Evolutionary conservation across 1,140 invertebrate species (phyloP).

Genomic region (Hyles euphorbiae): DNA sequence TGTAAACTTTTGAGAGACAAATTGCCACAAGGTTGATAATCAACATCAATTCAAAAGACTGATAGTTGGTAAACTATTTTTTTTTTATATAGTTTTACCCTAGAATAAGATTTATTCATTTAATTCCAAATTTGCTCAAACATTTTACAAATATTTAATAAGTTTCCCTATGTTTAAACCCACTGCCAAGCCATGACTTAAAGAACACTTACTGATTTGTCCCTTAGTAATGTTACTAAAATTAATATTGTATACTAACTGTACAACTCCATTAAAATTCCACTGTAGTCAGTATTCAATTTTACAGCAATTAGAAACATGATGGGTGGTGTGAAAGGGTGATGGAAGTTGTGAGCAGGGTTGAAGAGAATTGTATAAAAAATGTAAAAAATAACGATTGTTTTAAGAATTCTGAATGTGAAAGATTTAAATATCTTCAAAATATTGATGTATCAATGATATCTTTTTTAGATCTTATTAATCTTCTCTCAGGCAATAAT

Average conservation of each 20-base stretch:
- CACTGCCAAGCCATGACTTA: conserved; percentile 45
- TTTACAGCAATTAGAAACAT: too few relatives aligned
- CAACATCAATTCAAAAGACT: conserved; percentile 77
- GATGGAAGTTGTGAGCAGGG: too few relatives aligned
- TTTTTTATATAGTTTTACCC: conserved; percentile 75
- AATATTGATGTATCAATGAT: too few relatives aligned
- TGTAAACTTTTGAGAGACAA: conserved; percentile 74
- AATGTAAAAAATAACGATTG: too few relatives aligned
- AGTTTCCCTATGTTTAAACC: conserved; percentile 58
- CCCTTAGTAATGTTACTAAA: background rate
- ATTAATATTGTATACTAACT: background rate
- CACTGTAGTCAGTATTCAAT: too few relatives aligned
- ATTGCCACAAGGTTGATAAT: conserved; percentile 72
- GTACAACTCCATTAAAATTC: too few relatives aligned
- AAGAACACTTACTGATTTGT: conserved; percentile 20
- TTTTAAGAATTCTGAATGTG: too few relatives aligned
- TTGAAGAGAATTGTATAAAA: too few relatives aligned
- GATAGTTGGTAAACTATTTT: conserved; percentile 74
- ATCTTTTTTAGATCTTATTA: too few relatives aligned
- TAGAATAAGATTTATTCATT: conserved; percentile 69
- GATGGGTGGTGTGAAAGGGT: too few relatives aligned
- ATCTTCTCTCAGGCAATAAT: too few relatives aligned
- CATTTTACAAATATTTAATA: conserved; percentile 62
- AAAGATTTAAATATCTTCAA: too few relatives aligned
- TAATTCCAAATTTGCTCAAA: conserved; percentile 72